Base-by-base conservation (phyloP, 2,797 vertebrate genomes). In the Ciconia nigra region DNA sequence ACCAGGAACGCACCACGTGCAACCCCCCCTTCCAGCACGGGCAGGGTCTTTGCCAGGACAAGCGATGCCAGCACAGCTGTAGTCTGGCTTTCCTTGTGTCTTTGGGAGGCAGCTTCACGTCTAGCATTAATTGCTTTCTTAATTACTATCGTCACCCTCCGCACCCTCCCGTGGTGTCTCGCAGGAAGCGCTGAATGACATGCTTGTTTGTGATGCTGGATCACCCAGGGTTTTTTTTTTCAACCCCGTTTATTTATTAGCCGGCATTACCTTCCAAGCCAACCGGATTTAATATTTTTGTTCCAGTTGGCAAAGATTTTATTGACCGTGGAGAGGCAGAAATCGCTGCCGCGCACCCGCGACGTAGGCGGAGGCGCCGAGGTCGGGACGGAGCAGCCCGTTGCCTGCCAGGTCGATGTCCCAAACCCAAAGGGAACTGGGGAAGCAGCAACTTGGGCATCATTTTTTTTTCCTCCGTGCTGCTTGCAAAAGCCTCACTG, bases 391-490 rank as follows among this genome's bases (percentile, higher is more conserved):
- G 55, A 26, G 47, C 47, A 33, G 58, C 44, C 26, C 33, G 1
- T 35, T 3, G 1, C 51, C 90, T 11, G 10, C 17, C 3, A 2
- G n/a, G 19, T 10, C 4, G 0, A 4, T 3, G 0, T 22, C 90
- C 65, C 69, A n/a, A 11, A 19, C 12, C 62, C 67, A 13, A 35
- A 80, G 82, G 67, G 66, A 83, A n/a, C 6, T 2, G 24, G 13
- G 19, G 16, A 71, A 80, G 46, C 52, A 35, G 47, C 52, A 21
- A 33, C 47, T 57, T 2, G 47, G 54, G 65, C 84, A 84, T 62
- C 20, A 3, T 7, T 86, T 83, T 7, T 86, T 83, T 63, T 19
- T 8, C 59, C 74, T 46, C 69, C 2, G 0, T 28, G 41, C 93
- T 70, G 16, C 80, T 90, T 13, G 1, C 10, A 0, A 67, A 69